Evolutionary conservation across 2,797 vertebrate species (phyloP).

Genomic region (Atherinosoma microstoma): DNA sequence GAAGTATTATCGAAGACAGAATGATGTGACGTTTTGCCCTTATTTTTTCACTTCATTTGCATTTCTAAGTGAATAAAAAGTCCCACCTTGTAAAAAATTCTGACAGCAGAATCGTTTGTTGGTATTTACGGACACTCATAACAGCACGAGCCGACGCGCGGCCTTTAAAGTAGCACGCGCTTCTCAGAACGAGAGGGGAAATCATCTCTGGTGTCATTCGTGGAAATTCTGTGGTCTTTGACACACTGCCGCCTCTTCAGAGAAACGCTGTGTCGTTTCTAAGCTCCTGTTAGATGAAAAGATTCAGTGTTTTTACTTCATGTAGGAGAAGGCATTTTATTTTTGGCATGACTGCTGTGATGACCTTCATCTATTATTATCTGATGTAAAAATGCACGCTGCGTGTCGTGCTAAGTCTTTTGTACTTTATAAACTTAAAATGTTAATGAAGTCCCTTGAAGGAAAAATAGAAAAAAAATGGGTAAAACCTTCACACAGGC

Average conservation of each 20-base stretch:
- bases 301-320: slow-evolving; percentile 18
- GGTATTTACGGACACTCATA: not conserved
- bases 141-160: not conserved
- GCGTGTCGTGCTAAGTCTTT: not conserved
- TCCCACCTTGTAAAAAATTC: not conserved
- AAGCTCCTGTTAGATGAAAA: slow-evolving; percentile 43
- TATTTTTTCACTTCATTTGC: not conserved
- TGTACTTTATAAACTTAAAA: not conserved
- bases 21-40: not conserved
- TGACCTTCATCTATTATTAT: slow-evolving; percentile 25
- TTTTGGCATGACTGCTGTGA: slow-evolving; percentile 37
- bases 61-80: not conserved
- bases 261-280: slow-evolving; percentile 34
- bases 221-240: slow-evolving; percentile 51
- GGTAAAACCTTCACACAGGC: not conserved
- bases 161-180: slow-evolving; percentile 17
- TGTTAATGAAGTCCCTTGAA: not conserved
- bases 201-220: slow-evolving; percentile 40
- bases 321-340: slow-evolving; percentile 32
- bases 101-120: not conserved
- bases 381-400: slow-evolving; percentile 19
- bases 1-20: no score
- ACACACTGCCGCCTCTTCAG: slow-evolving; percentile 32
- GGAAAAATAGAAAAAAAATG: not conserved
- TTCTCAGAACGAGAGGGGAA: slow-evolving; percentile 71